Percentiles rank a stretch among this genome's conserved stretches.
These are phyloP conservation scores for Orchesella flavescens DNA, from an alignment of 2,888 invertebrate species.

Conservation along the genomic window DNA sequence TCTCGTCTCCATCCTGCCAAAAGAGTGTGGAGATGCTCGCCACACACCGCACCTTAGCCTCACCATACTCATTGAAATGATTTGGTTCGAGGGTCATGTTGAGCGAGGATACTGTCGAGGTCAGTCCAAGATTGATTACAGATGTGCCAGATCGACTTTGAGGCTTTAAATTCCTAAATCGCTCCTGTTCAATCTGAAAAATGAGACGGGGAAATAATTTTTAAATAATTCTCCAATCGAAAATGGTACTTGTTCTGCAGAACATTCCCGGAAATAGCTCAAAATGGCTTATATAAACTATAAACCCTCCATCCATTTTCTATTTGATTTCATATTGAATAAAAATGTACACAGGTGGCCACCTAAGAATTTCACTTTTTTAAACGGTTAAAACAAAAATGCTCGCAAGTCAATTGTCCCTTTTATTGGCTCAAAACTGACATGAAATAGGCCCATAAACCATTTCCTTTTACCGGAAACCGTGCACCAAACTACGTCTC, in stretches of 20 bases:
- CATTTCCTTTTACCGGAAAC: neutral
- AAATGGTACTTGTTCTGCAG: neutral
- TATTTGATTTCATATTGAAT: neutral
- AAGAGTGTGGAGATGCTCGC: constrained; percentile 68
- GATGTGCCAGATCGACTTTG: constrained; percentile 9
- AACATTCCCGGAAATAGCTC: neutral
- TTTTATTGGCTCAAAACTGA: constrained; percentile 58
- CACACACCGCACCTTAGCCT: constrained; percentile 67
- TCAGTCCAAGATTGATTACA: constrained; percentile 36
- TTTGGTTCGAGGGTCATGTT: constrained; percentile 66
- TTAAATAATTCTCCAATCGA: neutral
- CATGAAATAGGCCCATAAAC: constrained; percentile 52
- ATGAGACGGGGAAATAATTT: constrained; percentile 9
- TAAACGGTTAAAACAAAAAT: neutral
- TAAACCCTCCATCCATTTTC: neutral
- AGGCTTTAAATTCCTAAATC: constrained; percentile 43
- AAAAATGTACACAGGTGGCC: neutral
- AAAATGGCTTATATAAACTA: neutral
- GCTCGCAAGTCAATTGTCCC: constrained; percentile 37
- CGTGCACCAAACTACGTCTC: neutral
- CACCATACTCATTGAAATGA: constrained; percentile 69
- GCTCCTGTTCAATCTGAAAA: constrained; percentile 63
- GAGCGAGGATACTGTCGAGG: constrained; percentile 64
- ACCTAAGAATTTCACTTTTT: neutral
- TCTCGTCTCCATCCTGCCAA: constrained; percentile 70